Evolutionary conservation across 1,140 invertebrate genomes (phyloP).

Genomic region (Ceratina japonica): DNA sequence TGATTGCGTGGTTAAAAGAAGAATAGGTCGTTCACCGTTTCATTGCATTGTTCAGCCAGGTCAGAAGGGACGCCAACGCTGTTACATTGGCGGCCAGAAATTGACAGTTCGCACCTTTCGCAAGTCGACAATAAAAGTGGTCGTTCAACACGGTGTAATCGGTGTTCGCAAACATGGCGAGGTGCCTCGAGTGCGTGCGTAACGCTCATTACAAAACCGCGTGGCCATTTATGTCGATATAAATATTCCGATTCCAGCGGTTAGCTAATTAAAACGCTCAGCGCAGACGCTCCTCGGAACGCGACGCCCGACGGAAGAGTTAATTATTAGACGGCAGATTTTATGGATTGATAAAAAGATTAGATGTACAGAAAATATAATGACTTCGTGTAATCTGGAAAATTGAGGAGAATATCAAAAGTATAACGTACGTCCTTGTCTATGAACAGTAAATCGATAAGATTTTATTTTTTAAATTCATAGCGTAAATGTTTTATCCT

Average conservation of each 20-base stretch:
- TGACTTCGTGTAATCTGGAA: no score
- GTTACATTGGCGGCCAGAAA: slow-evolving; percentile 38
- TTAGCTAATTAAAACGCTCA: background rate
- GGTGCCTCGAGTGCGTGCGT: background rate
- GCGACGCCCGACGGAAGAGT: background rate
- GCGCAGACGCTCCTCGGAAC: background rate
- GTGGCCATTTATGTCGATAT: slow-evolving; percentile 17
- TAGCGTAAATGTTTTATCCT: no score
- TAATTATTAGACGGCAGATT: background rate
- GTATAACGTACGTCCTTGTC: no score
- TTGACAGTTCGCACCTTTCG: slow-evolving; percentile 55
- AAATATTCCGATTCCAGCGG: background rate
- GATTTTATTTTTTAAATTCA: no score
- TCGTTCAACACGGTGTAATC: slow-evolving; percentile 43
- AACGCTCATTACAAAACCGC: slow-evolving; percentile 20
- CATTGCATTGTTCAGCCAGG: slow-evolving; percentile 54
- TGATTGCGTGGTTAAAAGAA: slow-evolving; percentile 14
- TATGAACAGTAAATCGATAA: no score
- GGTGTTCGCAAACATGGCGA: slow-evolving; percentile 11
- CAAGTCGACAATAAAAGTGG: slow-evolving; percentile 65
- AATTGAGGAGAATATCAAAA: no score
- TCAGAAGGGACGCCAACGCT: slow-evolving; percentile 59
- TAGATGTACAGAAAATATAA: no score
- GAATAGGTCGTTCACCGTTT: slow-evolving; percentile 55
- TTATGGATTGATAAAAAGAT: no score